Percentiles rank a stretch among this genome's conserved stretches.
Evolutionary conservation across 2,888 invertebrate species (phyloP).

Genomic region (Unio pictorum): DNA sequence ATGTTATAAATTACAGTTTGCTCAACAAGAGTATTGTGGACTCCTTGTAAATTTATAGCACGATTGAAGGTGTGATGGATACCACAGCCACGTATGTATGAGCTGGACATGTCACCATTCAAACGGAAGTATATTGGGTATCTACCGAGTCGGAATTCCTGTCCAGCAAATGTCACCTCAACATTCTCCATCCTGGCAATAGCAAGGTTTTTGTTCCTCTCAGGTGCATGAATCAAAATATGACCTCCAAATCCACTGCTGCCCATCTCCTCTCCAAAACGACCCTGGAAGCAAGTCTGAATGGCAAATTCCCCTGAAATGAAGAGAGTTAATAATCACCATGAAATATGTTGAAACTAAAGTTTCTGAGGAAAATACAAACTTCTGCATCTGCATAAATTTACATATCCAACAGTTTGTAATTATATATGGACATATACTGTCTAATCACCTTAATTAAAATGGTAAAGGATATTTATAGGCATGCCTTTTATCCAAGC

Average conservation of each 20-base stretch:
- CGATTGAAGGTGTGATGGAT: slow-evolving; percentile 64
- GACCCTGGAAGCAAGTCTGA: slow-evolving; percentile 68
- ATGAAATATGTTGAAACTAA: too few relatives aligned
- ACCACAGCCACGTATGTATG: slow-evolving; percentile 60
- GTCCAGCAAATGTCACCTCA: slow-evolving; percentile 63
- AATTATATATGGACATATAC: too few relatives aligned
- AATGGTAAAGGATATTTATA: too few relatives aligned
- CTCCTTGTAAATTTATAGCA: too few relatives aligned
- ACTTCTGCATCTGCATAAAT: too few relatives aligned
- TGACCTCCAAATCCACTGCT: slow-evolving; percentile 65
- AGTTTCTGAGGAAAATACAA: too few relatives aligned
- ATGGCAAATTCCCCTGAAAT: slow-evolving; percentile 63
- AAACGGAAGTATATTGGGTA: slow-evolving; percentile 69
- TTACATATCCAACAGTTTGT: too few relatives aligned
- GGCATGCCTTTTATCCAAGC: too few relatives aligned
- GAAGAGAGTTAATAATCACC: neutral
- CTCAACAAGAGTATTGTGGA: too few relatives aligned
- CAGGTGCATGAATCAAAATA: slow-evolving; percentile 56
- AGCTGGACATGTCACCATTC: slow-evolving; percentile 59
- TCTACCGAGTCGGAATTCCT: slow-evolving; percentile 66
- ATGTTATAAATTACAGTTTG: too few relatives aligned
- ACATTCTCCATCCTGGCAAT: slow-evolving; percentile 48
- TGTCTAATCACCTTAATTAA: too few relatives aligned
- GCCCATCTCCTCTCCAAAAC: slow-evolving; percentile 67
- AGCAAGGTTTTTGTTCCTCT: slow-evolving; percentile 30